Percentiles rank a stretch among this genome's conserved stretches.
Conservation (phyloP, 64 coral and sea anemone genomes). For the Orbicella faveolata region DNA sequence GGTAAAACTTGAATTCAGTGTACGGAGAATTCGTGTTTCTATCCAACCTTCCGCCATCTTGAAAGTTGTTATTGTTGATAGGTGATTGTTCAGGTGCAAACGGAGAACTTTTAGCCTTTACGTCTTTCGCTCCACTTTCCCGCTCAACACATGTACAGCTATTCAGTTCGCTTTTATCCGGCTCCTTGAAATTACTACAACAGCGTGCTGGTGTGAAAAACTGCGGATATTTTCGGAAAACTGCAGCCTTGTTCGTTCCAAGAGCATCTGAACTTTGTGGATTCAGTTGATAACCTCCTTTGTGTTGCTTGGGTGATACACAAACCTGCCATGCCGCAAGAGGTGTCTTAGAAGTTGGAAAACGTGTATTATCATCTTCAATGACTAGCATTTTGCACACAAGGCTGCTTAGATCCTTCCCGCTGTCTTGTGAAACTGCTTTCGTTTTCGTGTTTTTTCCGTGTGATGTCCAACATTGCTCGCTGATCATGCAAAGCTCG, state of each 20-base stretch:
- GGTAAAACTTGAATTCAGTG: conserved; percentile 16
- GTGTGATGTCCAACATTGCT: background rate
- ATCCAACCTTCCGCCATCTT: conserved; percentile 5
- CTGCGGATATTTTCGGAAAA: background rate
- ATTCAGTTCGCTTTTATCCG: background rate
- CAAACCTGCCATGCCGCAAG: conserved; percentile 26
- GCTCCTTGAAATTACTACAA: background rate
- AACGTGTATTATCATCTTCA: conserved; percentile 20
- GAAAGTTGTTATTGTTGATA: background rate
- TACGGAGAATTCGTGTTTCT: background rate
- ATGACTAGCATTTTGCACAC: conserved; percentile 30
- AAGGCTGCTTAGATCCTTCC: conserved; percentile 30
- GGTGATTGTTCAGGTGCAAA: background rate
- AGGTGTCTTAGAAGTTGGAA: background rate
- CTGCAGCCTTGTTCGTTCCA: background rate
- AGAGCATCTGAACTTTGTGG: background rate
- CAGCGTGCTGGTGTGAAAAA: conserved; percentile 23
- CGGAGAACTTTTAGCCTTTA: background rate
- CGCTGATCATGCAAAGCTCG: conserved; percentile 24
- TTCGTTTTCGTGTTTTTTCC: background rate
- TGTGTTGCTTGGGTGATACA: background rate
- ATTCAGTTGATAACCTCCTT: conserved; percentile 6
- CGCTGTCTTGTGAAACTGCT: background rate
- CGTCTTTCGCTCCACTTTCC: background rate
- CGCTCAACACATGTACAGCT: background rate